Base-by-base conservation (phyloP, 2,113 vertebrate genomes). In the Equus przewalskii region DNA sequence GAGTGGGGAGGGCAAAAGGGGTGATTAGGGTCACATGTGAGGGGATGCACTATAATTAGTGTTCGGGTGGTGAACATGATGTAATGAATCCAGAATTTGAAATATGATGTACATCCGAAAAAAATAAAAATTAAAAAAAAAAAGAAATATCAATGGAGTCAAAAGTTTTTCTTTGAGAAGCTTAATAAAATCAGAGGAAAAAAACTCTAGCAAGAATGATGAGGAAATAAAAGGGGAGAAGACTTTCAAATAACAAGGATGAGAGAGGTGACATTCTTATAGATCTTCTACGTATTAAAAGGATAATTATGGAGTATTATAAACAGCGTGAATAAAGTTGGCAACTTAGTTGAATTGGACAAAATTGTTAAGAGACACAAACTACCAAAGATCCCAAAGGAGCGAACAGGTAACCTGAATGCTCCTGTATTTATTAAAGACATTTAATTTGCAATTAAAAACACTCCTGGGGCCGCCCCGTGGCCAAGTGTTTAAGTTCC, bases 121-220 rank as follows among this genome's bases (percentile, higher is more conserved):
- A 41, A 41, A 41, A 41, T 41, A 41, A 41, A 41, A 41, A 41
- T 41, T 41, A 41, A 41, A 41, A 41, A 41, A 41, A 41, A 41
- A 46, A 70, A 33, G 24, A 70, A 46, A 78, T 75, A 64, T 58
- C 18, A 65, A 3, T 78, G 4, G 46, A 96, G 36, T n/a, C 5
- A 91, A 83, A 96, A 88, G 36, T 88, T 76, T 82, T 91, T 67
- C n/a, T 79, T 70, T 82, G 51, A 88, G 10, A 82, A 88, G 5
- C 2, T 91, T 56, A 72, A 24, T 94, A 65, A 82, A 85, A 84
- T 36, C 41, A 28, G 33, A 26, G 13, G 28, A 76, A 87, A 81
- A 93, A 33, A 72, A 41, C 1, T 82, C n/a, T 64, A 56, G 1
- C 8, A 72, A 93, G 19, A 54, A 7, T 54, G 41, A 86, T 60